Base-by-base conservation (phyloP, 2,888 invertebrate species). In the Clepsis dumicolana region DNA sequence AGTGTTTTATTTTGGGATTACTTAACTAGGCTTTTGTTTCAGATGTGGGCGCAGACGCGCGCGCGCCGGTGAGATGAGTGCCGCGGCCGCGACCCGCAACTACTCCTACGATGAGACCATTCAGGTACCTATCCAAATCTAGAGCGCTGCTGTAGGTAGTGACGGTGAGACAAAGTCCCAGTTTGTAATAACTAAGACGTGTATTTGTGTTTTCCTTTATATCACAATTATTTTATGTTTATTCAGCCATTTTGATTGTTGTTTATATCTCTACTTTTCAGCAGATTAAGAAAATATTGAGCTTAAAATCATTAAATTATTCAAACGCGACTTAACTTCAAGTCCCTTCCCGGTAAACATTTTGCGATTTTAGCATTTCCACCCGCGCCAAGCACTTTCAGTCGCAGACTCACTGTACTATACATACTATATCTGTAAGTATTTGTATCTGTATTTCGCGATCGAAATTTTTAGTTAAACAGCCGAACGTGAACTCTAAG, bases 31-130 rank as follows among this genome's bases (percentile, higher is more conserved):
- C 16, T 8, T 56, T 65, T 44, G 70, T 83, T 78, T 1, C 81
- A 91, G 91, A 89, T 88, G 89, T 78, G 82, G 86, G 86, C 84
- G 87, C 81, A 81, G 74, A 76, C 82, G 83, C 71, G 81, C 83
- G 79, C 84, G 87, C 84, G 79, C 84, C 82, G 84, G 83, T 88
- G 91, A 92, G 81, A 91, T 91, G 91, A 89, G 85, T 81, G 83
- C 86, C 74, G 87, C 84, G 84, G 86, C 84, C 59, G 75, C 85
- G 48, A 82, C 86, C 79, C 86, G 86, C 80, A 88, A 85, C 77
- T 93, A 91, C 80, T 89, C 92, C 67, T 92, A 89, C 76, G 92
- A 93, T 85, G 92, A 94, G 78, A 94, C 93, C 48, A 86, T 94
- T 82, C 92, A 91, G 87, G 93, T 92, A 77, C n/a, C 12, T n/a